Conservation (phyloP, 2,888 invertebrate genomes). For the Phorcus lineatus region DNA sequence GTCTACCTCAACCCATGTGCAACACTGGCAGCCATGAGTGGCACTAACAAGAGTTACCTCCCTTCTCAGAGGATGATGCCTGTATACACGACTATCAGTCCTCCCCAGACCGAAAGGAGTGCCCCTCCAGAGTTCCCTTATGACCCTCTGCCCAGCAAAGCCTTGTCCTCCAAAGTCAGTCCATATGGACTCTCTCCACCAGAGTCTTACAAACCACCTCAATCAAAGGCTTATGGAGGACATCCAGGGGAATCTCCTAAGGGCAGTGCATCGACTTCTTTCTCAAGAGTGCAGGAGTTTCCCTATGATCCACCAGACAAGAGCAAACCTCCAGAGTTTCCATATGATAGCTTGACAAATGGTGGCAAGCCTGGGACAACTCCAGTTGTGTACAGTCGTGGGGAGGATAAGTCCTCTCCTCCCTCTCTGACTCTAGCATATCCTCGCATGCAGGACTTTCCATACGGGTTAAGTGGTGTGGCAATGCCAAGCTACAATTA, state of each 20-base stretch:
- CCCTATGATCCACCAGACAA: constrained; percentile 26
- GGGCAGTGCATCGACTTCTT: background rate
- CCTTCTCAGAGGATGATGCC: constrained; percentile 34
- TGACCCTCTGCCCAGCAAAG: constrained; percentile 14
- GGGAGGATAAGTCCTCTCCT: constrained; percentile 10
- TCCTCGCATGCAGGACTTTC: constrained; percentile 48
- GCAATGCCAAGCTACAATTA: constrained; percentile 67
- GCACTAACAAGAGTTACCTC: constrained; percentile 35
- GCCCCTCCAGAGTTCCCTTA: constrained; percentile 16
- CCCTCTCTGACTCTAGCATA: constrained; percentile 31
- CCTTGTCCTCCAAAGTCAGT: background rate
- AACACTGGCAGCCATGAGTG: constrained; percentile 28
- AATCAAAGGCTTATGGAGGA: background rate
- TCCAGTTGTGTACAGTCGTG: constrained; percentile 27
- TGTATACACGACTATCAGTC: constrained; percentile 25
- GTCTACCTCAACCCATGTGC: background rate
- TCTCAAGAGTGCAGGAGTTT: background rate
- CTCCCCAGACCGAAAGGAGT: background rate
- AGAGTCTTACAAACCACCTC: background rate
- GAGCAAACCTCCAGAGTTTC: background rate
- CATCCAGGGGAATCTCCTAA: background rate
- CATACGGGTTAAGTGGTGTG: constrained; percentile 68
- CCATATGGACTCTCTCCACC: background rate
- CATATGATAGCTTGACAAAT: constrained; percentile 14
- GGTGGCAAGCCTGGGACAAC: constrained; percentile 9